Evolutionary conservation across 2,797 vertebrate genomes (phyloP).

Genomic region (Carcharodon carcharias): DNA sequence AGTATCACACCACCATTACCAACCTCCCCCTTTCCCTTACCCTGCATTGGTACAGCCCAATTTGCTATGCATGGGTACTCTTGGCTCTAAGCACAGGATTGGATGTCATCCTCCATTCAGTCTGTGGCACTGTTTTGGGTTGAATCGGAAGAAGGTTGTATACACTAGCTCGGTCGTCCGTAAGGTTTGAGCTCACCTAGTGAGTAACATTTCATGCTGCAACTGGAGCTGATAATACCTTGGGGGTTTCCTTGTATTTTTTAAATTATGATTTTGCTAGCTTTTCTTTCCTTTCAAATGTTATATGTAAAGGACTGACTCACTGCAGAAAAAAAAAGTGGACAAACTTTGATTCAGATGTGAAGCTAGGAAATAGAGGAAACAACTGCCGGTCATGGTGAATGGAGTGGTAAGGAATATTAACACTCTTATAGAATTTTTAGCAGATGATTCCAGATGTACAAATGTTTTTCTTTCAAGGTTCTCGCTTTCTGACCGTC

Average conservation of each 20-base stretch:
- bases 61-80: conserved; percentile 42
- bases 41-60: conserved; percentile 50
- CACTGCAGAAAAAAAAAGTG: conserved; percentile 2
- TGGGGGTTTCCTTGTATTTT: not conserved
- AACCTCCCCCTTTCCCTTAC: conserved; percentile 18
- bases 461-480: not conserved
- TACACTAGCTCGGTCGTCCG: not conserved
- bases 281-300: not conserved
- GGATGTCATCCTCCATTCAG: conserved; percentile 45
- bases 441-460: not conserved
- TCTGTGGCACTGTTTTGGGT: conserved; percentile 39
- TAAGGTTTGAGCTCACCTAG: conserved; percentile 9
- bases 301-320: not conserved
- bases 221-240: not conserved
- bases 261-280: not conserved
- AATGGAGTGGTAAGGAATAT: conserved; percentile 32
- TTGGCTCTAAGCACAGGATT: conserved; percentile 40
- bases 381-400: not conserved
- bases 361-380: conserved; percentile 13
- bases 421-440: not conserved
- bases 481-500: not conserved
- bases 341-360: conserved; percentile 29
- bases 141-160: conserved; percentile 43
- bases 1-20: not conserved
- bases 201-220: conserved; percentile 5